Conservation (phyloP, 92 coral and sea anemone genomes). For the Nematostella vectensis region DNA sequence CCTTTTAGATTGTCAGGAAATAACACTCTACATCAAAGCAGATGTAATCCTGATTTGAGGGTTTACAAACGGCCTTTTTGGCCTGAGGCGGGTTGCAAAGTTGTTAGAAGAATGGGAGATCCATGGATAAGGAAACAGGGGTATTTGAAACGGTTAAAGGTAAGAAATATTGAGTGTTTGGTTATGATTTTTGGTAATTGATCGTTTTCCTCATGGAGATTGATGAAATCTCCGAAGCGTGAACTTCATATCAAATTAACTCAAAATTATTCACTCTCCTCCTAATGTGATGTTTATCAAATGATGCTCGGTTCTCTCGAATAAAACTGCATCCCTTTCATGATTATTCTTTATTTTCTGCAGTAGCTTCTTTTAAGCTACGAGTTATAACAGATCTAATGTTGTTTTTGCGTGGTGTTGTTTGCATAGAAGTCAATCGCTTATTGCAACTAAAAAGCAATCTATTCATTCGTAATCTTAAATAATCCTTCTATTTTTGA, state of each 20-base stretch:
- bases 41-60: no score
- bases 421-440: no score
- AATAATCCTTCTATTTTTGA: background rate
- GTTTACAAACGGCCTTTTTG: no score
- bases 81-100: no score
- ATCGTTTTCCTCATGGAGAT: no score
- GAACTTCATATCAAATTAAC: background rate
- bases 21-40: no score
- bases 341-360: background rate
- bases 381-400: background rate
- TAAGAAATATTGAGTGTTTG: conserved; percentile 6
- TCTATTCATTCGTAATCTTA: background rate
- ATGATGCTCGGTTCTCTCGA: no score
- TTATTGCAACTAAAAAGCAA: no score
- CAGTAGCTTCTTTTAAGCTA: background rate
- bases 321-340: background rate
- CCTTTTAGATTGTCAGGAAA: no score
- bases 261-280: background rate
- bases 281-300: background rate
- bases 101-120: conserved; percentile 46
- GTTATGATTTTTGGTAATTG: background rate
- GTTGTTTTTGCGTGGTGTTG: background rate
- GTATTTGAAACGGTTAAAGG: conserved; percentile 77
- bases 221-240: no score
- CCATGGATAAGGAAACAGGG: conserved; percentile 68